These are phyloP conservation scores for Limnephilus rhombicus DNA, from an alignment of 2,888 invertebrate species.

Conservation along the genomic window DNA sequence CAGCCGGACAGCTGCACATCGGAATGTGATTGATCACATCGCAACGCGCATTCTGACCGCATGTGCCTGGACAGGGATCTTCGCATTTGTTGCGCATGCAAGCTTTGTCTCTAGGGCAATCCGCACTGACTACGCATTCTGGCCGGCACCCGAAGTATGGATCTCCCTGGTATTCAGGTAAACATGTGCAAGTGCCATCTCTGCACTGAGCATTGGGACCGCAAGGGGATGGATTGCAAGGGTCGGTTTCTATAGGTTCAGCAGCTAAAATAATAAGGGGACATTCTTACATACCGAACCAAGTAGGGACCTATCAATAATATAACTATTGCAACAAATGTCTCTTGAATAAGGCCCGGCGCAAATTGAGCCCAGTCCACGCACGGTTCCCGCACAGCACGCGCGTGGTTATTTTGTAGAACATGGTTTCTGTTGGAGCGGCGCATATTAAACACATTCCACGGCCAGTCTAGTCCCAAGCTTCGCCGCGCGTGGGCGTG, in stretches of 20 bases:
- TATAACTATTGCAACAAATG: background rate
- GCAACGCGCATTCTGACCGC: slow-evolving; percentile 80
- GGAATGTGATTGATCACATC: slow-evolving; percentile 83
- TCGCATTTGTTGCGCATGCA: slow-evolving; percentile 86
- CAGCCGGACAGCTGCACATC: slow-evolving; percentile 82
- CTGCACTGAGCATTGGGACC: slow-evolving; percentile 82
- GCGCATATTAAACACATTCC: no score
- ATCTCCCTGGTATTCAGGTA: slow-evolving; percentile 85
- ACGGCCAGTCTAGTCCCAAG: no score
- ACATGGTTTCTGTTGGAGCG: no score
- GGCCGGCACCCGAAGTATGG: slow-evolving; percentile 86
- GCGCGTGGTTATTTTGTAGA: no score
- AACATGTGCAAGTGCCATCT: slow-evolving; percentile 83
- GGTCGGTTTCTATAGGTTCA: slow-evolving; percentile 73
- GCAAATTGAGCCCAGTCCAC: no score
- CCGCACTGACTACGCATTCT: slow-evolving; percentile 87
- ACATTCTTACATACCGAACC: slow-evolving; percentile 55
- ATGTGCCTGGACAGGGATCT: slow-evolving; percentile 85
- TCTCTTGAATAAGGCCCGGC: no score
- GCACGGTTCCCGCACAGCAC: no score
- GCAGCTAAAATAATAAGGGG: slow-evolving; percentile 44
- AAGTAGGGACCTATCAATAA: slow-evolving; percentile 46
- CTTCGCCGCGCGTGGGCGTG: no score
- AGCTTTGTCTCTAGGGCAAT: slow-evolving; percentile 82
- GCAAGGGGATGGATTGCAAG: slow-evolving; percentile 87